These are phyloP conservation scores for Monarcha castaneiventris DNA, from an alignment of 2,113 vertebrate genomes.

Conservation along the genomic window DNA sequence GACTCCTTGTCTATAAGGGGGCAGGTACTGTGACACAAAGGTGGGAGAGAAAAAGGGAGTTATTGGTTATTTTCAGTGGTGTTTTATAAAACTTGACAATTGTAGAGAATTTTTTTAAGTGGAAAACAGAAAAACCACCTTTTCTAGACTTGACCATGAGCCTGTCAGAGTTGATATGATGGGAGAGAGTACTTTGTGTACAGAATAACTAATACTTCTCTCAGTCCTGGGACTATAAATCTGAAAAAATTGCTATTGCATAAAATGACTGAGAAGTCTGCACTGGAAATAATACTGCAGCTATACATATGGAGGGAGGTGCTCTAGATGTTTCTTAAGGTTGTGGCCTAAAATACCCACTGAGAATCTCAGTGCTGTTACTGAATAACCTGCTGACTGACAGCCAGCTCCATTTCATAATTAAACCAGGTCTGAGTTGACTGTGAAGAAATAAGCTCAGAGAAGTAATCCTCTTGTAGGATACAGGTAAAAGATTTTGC, in stretches of 20 bases:
- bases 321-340: not conserved
- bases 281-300: not conserved
- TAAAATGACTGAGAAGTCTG: not conserved
- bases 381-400: not conserved
- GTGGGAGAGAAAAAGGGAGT: not conserved
- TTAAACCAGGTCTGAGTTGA: not conserved
- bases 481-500: not conserved
- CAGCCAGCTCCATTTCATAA: not conserved
- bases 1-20: conserved; percentile 84
- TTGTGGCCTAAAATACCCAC: not conserved
- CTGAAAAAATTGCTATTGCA: not conserved
- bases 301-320: not conserved
- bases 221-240: not conserved
- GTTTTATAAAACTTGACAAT: not conserved
- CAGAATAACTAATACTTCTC: not conserved
- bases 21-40: conserved; percentile 70
- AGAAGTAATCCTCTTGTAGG: not conserved
- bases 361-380: not conserved
- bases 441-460: not conserved
- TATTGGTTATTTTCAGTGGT: not conserved
- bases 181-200: not conserved
- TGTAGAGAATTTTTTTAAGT: not conserved
- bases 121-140: not conserved
- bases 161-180: not conserved
- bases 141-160: not conserved